Percentiles rank a stretch among this genome's conserved stretches.
Conservation (phyloP, 1,140 invertebrate species). For the Brevipalpus yothersi region DNA sequence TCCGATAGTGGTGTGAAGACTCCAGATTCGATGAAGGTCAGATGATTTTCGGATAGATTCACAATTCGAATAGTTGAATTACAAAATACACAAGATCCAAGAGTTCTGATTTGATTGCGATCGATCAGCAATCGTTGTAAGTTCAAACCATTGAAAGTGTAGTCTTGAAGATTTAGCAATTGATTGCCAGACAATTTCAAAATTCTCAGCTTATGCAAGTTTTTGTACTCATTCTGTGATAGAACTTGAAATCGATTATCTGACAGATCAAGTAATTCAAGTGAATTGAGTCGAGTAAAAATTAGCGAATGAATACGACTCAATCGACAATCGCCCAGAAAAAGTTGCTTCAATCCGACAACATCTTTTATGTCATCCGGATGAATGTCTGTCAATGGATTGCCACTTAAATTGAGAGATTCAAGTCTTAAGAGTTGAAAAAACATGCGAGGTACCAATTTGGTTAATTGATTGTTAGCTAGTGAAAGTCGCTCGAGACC, state of each 20-base stretch:
- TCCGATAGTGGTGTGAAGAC: conserved; percentile 32
- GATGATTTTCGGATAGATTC: conserved; percentile 44
- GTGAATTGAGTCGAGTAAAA: conserved; percentile 11
- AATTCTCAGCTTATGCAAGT: conserved; percentile 27
- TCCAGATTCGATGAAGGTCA: conserved; percentile 32
- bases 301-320: conserved; percentile 14
- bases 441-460: conserved; percentile 38
- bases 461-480: conserved; percentile 37
- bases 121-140: conserved; percentile 29
- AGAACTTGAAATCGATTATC: conserved; percentile 44
- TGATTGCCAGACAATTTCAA: conserved; percentile 47
- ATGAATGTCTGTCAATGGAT: conserved; percentile 43
- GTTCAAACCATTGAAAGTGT: conserved; percentile 35
- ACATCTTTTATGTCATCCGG: conserved; percentile 20
- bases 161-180: conserved; percentile 36
- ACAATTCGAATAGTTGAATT: conserved; percentile 34
- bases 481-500: conserved; percentile 38
- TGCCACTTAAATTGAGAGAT: conserved; percentile 41
- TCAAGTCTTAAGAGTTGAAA: conserved; percentile 36
- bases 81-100: conserved; percentile 37
- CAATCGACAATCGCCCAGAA: conserved; percentile 24
- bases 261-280: conserved; percentile 14
- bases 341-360: conserved; percentile 31
- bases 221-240: conserved; percentile 20
- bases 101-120: conserved; percentile 40